Percentiles rank a stretch among this genome's conserved stretches.
These are phyloP conservation scores for Tolmerus cingulatus DNA, from an alignment of 2,888 invertebrate genomes.

Conservation along the genomic window DNA sequence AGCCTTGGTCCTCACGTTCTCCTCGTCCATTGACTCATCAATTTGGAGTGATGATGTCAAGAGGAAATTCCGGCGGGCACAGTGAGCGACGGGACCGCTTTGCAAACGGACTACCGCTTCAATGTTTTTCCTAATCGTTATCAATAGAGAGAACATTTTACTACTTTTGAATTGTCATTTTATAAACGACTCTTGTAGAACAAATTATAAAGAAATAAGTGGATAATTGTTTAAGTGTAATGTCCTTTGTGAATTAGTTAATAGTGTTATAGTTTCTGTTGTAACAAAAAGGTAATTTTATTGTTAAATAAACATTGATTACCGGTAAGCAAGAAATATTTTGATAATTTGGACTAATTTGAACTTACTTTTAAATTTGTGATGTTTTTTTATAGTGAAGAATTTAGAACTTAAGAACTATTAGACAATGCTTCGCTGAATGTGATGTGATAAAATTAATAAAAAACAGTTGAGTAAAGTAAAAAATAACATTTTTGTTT, in stretches of 20 bases:
- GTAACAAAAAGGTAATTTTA: not conserved
- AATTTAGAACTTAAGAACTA: not conserved
- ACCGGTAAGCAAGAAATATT: not conserved
- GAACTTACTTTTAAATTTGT: not conserved
- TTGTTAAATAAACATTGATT: not conserved
- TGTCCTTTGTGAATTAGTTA: not conserved
- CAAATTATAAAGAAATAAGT: not conserved
- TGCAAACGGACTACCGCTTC: not conserved
- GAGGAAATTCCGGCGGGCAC: conserved; percentile 25
- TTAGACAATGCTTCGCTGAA: not conserved
- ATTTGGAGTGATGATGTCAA: conserved; percentile 8
- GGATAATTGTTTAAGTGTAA: not conserved
- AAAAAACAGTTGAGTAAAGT: not conserved
- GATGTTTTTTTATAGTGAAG: not conserved
- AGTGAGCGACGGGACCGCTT: not conserved
- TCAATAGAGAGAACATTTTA: not conserved
- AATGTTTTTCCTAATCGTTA: not conserved
- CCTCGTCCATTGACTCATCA: conserved; percentile 25
- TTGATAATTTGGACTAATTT: not conserved
- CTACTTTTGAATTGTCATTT: not conserved
- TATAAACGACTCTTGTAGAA: not conserved
- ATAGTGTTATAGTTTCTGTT: not conserved
- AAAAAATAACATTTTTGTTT: not conserved
- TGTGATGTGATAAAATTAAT: not conserved
- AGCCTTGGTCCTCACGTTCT: not conserved